Base-by-base conservation (phyloP, 37 sponge, comb jelly and placozoan genomes). In the Agelas oroides region DNA sequence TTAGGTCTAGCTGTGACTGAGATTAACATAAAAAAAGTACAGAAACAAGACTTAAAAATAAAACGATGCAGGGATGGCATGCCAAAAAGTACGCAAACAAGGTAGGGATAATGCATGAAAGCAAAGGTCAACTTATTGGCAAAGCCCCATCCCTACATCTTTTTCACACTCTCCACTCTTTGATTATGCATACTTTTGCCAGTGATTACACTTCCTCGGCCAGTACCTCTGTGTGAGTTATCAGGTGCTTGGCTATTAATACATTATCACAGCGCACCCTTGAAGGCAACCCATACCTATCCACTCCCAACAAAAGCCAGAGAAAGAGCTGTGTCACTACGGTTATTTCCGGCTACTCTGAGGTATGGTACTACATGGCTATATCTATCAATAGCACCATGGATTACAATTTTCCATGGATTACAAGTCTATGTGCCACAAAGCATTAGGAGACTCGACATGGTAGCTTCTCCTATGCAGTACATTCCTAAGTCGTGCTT, bases 361-460 rank as follows among this genome's bases (percentile, higher is more conserved):
- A 81, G 54, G 40, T 61, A 81, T 21, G 70, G 32, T n/a, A 81
- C 70, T 56, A 81, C 40, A 20, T 72, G 36, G 34, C 72, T 81
- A 37, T 71, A 81, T 37, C 75, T 75, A 62, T 71, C 84, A n/a
- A 81, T 69, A 5, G 52, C 79, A 63, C 86, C 92, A 86, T 91
- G 92, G 5, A 78, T 81, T 17, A 91, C 87, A 39, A 91, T 68
- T 73, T 75, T 37, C 91, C 91, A 90, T 81, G 53, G 86, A 87
- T 52, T 86, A 52, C 2, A 81, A 80, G 79, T 91, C 92, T 36
- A 78, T 68, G 58, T 92, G 88, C 93, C 93, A 87, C 32, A 87
- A 40, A 28, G 84, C 87, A 83, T 91, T 86, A 25, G 92, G 81
- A 13, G 91, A 90, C n/a, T 56, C 24, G 28, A 87, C 90, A 27